These are phyloP conservation scores for Crepidodera aurea DNA, from an alignment of 2,888 invertebrate genomes.

Conservation along the genomic window DNA sequence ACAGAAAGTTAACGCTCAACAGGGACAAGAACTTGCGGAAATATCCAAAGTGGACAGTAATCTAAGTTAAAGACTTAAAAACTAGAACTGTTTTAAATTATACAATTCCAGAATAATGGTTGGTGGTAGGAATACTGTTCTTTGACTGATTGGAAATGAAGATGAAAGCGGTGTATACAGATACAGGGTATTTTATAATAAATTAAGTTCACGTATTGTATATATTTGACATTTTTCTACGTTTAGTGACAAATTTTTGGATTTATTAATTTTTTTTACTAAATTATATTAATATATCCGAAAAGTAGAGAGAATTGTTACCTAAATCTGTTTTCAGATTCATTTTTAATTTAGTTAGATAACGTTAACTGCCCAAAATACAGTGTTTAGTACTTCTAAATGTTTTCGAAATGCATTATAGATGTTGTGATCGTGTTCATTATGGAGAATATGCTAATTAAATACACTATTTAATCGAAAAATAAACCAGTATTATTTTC, in stretches of 20 bases:
- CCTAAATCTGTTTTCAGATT: conserved; percentile 4
- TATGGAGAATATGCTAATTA: too few species aligned
- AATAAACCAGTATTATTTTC: too few species aligned
- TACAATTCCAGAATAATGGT: not conserved
- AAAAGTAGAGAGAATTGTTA: too few species aligned
- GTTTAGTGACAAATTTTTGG: too few species aligned
- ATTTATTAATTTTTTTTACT: too few species aligned
- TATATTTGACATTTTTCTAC: too few species aligned
- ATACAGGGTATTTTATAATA: conserved; percentile 3
- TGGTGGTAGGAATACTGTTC: conserved; percentile 5
- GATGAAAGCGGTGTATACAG: conserved; percentile 4
- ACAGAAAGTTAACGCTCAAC: conserved; percentile 61
- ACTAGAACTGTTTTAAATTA: not conserved
- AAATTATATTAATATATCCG: too few species aligned
- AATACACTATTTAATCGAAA: too few species aligned
- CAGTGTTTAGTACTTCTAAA: conserved; percentile 11
- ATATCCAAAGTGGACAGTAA: conserved; percentile 55
- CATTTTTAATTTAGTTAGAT: conserved; percentile 13
- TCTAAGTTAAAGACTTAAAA: conserved; percentile 7
- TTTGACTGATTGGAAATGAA: conserved; percentile 21
- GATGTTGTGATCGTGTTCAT: not conserved
- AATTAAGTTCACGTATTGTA: not conserved
- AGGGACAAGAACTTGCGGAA: conserved; percentile 74
- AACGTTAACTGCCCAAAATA: conserved; percentile 12
- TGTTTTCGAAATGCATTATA: not conserved